These are phyloP conservation scores for Gallinago undulata DNA, from an alignment of 2,113 vertebrate species.

Conservation along the genomic window DNA sequence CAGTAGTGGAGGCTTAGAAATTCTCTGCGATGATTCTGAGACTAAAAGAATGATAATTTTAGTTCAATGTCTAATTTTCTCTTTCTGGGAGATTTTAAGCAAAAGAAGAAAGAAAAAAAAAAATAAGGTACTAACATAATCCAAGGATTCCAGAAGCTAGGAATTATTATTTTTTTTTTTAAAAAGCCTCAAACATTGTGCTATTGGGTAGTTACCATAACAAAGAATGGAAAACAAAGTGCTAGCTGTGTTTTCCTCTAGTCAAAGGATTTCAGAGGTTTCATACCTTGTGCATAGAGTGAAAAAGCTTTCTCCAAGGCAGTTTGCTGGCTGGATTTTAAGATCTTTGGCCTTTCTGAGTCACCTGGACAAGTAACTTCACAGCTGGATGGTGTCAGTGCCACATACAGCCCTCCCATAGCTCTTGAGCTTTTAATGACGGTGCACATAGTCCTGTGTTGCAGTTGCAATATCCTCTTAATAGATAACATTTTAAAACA, in stretches of 20 bases:
- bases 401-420: not conserved
- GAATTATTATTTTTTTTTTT: too few relatives aligned
- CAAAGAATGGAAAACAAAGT: not conserved
- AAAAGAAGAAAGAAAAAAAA: not conserved
- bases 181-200: not conserved
- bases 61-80: not conserved
- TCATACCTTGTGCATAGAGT: not conserved
- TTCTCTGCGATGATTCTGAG: not conserved
- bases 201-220: not conserved
- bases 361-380: not conserved
- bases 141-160: not conserved
- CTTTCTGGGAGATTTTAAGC: not conserved
- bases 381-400: not conserved
- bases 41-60: not conserved
- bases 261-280: not conserved
- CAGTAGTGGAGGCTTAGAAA: not conserved
- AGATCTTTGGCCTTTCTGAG: not conserved
- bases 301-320: not conserved
- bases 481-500: slow-evolving; percentile 54
- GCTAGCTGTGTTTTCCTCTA: not conserved
- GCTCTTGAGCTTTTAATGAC: not conserved
- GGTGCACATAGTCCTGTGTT: not conserved
- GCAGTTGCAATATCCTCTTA: slow-evolving; percentile 3
- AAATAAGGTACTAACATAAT: not conserved
- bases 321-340: not conserved